Evolutionary conservation across 2,113 vertebrate species (phyloP), one percentile per base, ranked within the genome.

Genomic region (Sisor rabdophorus): DNA sequence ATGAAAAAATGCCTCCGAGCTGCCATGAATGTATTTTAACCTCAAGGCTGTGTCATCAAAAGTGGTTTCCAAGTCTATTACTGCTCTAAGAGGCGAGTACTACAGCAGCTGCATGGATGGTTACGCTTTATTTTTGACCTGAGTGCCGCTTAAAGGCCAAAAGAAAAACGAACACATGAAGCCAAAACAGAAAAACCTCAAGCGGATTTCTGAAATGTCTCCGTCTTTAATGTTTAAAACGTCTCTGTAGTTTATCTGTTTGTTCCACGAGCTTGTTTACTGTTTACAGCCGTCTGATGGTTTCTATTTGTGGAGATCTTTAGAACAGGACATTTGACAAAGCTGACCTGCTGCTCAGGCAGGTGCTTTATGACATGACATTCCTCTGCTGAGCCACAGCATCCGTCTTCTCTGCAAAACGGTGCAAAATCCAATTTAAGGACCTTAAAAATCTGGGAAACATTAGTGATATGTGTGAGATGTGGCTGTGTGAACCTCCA

Each of bases 391-490:
- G 79, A 75, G 9, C 30, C 53, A 32, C 36, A 8, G 24, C 71
- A 64, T 74, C 68, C 26, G 55, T 81, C 74, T 79, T 74, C 48
- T 61, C 28, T 61, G 81, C 77, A 73, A 63, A 79, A 48, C 48
- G 22, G 1, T 40, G 50, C 0, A 36, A 19, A 28, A 63, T 30
- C 58, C 40, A 10, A 73, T 56, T 76, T 55, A 22, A 72, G 17
- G 1, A 53, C 28, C 61, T 22, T 61, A 30, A 56, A 69, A 52
- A 40, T 28, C 22, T 40, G 16, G 22, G 30, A 61, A 61, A 70
- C 64, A 61, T 53, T 6, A 3, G 30, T 40, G 69, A 71, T 24
- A 55, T 11, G 28, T 54, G 30, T 40, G 47, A 32, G 36, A 17
- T n/a, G n/a, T 55, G 40, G 60, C 50, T 17, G 30, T 64, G 44